Conservation (phyloP, 1,140 invertebrate genomes). For the Trichonephila inaurata region DNA sequence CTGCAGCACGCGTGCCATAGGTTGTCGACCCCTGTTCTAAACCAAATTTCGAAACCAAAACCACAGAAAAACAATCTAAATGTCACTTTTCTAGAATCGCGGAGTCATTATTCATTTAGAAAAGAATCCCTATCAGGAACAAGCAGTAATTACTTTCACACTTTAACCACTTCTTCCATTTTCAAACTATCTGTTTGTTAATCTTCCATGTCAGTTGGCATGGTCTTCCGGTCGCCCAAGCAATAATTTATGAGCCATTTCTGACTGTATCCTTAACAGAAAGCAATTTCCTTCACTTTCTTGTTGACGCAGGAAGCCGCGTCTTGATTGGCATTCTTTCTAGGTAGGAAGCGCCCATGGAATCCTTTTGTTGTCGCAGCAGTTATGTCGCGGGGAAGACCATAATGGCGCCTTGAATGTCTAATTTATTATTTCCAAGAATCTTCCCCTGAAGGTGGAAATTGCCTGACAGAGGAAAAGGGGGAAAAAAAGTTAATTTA, state of each 20-base stretch:
- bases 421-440: conserved; percentile 17
- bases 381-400: not conserved
- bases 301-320: not conserved
- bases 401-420: conserved; percentile 2
- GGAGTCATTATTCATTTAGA: too few species aligned
- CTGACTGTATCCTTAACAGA: not conserved
- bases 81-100: too few species aligned
- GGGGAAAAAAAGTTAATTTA: not conserved
- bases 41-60: too few species aligned
- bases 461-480: not conserved
- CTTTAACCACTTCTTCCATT: not conserved
- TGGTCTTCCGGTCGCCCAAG: not conserved
- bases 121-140: too few species aligned
- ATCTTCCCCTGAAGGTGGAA: not conserved
- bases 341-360: not conserved
- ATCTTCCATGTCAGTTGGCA: not conserved
- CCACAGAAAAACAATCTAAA: too few species aligned
- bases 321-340: not conserved
- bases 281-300: not conserved
- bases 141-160: too few species aligned
- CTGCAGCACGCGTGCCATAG: too few species aligned
- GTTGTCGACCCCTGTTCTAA: too few species aligned
- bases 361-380: not conserved
- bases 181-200: not conserved
- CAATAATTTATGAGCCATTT: not conserved